phyloP scores from a whole-genome alignment of 2,888 invertebrate genomes.

The Eupithecia abbreviata region DNA sequence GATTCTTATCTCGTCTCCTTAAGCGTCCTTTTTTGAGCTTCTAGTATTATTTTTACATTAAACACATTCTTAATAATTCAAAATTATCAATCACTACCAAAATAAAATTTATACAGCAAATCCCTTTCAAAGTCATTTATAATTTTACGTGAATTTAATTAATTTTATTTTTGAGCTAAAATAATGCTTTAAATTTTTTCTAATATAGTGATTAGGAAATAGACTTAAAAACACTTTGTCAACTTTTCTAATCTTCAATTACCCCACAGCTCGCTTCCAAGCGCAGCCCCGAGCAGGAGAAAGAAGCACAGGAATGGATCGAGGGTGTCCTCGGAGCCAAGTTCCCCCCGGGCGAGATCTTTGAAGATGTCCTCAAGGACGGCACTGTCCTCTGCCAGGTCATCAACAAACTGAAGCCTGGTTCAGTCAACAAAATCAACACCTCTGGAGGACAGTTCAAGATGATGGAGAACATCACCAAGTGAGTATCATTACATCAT shows the following conservation, averaged over 20 bases:
- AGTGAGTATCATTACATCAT: conserved; percentile 82
- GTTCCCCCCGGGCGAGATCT: conserved; percentile 91
- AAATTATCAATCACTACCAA: background rate
- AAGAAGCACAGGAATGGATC: conserved; percentile 96
- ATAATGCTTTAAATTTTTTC: background rate
- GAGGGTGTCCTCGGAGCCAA: conserved; percentile 93
- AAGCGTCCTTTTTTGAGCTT: background rate
- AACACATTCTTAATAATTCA: background rate
- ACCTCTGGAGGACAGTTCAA: conserved; percentile 98
- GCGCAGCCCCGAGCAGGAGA: conserved; percentile 91
- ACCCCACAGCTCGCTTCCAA: conserved; percentile 89
- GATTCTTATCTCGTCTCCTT: background rate
- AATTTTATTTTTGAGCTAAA: background rate
- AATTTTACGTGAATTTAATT: background rate
- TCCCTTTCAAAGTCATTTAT: background rate
- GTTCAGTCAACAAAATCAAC: conserved; percentile 95
- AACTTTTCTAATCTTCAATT: conserved; percentile 6
- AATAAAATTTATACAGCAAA: background rate
- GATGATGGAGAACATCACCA: conserved; percentile 99
- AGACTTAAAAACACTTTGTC: background rate
- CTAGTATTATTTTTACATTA: background rate
- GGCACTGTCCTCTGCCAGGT: conserved; percentile 96
- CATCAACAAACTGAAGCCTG: conserved; percentile 96
- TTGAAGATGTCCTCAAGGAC: conserved; percentile 95
- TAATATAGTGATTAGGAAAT: background rate